Base-by-base conservation (phyloP, 2,113 vertebrate species). In the Xenopus borealis region DNA sequence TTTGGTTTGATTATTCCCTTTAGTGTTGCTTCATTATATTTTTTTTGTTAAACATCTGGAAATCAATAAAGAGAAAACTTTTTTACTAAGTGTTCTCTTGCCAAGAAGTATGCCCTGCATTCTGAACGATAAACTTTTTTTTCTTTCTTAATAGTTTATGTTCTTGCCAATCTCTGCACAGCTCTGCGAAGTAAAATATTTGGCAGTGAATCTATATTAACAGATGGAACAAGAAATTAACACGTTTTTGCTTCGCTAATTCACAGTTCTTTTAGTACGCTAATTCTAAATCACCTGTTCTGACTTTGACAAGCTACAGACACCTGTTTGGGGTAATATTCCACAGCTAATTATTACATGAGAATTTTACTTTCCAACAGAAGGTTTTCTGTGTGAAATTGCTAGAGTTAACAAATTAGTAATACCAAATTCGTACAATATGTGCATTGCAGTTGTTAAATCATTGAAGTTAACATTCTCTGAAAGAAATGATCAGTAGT, bases 211-310 rank as follows among this genome's bases (percentile, higher is more conserved):
- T 96, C 97, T 93, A 96, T 97, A 98, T 98, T 95, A 98, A 98
- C 97, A 98, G 97, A 98, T 98, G 97, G 97, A 95, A 96, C 94
- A 93, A 93, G 93, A 98, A 98, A 98, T 96, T 95, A 98, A 97
- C 95, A 98, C 94, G 90, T 97, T 95, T 93, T 95, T 93, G 92
- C 90, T 91, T 94, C 92, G 92, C 92, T 94, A 97, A 94, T 95
- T 94, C 94, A 94, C 92, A 93, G 91, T 92, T 94, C 92, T 94
- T 94, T 95, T 95, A 96, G 94, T 95, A 95, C 93, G 91, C 85
- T 89, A 93, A 94, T 92, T 92, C 85, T 88, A 91, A 92, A 91
- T 93, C 91, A 92, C 91, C 94, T 94, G 90, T 91, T 90, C 91
- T 94, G 94, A 97, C 94, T 96, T 94, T 92, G 88, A 94, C 93